These are phyloP conservation scores for Pavo muticus DNA, from an alignment of 2,113 vertebrate genomes.

Conservation along the genomic window DNA sequence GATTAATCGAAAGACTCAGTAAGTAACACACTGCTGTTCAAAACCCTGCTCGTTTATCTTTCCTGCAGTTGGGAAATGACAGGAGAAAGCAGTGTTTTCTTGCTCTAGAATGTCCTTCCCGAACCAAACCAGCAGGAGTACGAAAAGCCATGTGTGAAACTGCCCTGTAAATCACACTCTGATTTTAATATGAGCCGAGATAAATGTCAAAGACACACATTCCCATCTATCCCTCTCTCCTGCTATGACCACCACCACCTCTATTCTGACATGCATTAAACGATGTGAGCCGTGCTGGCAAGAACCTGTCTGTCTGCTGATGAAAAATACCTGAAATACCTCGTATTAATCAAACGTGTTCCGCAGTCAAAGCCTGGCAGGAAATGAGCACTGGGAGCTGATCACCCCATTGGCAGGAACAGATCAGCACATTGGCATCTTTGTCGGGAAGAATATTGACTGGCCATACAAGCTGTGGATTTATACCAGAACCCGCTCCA, in stretches of 20 bases:
- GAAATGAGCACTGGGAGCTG: constrained; percentile 34
- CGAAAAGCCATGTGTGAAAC: constrained; percentile 16
- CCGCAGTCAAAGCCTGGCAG: constrained; percentile 37
- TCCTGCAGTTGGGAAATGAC: not conserved
- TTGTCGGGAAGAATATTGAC: constrained; percentile 30
- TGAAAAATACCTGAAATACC: constrained; percentile 59
- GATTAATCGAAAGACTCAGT: not conserved
- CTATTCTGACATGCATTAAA: constrained; percentile 47
- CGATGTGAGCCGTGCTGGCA: constrained; percentile 62
- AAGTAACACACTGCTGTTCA: accelerated
- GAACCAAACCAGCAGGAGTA: constrained; percentile 26
- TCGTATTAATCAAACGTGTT: constrained; percentile 36
- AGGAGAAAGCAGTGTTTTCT: not conserved
- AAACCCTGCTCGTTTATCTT: not conserved
- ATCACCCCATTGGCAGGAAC: constrained; percentile 50
- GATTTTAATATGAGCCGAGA: constrained; percentile 53
- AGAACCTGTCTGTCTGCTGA: constrained; percentile 66
- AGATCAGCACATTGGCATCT: constrained; percentile 45
- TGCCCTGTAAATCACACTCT: constrained; percentile 52
- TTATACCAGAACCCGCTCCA: constrained; percentile 48
- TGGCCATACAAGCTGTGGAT: constrained; percentile 21
- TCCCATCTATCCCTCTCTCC: constrained; percentile 42
- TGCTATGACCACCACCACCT: not conserved
- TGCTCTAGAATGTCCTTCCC: constrained; percentile 17
- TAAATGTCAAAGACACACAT: constrained; percentile 46